Evolutionary conservation across 2,113 vertebrate species (phyloP).

Genomic region (Strix aluco): DNA sequence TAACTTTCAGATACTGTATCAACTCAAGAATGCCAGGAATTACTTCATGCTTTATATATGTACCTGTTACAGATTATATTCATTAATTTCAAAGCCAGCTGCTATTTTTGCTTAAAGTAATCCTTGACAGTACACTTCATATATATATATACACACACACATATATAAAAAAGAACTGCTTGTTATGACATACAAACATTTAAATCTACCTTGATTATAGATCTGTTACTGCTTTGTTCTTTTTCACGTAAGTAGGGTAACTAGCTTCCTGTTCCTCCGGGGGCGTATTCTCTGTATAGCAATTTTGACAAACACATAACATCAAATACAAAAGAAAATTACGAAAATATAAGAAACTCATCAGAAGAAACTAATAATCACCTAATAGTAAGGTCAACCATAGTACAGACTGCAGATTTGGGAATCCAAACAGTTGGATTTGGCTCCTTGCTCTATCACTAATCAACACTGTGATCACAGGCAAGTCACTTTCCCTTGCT

Average conservation of each 20-base stretch:
- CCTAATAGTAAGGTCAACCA: neutral
- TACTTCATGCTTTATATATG: conserved; percentile 73
- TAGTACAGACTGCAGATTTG: neutral
- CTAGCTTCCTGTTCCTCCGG: neutral
- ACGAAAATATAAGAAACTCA: neutral
- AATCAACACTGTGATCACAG: neutral
- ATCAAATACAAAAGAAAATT: neutral
- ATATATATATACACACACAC: neutral
- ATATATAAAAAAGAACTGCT: neutral
- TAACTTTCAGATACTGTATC: conserved; percentile 70
- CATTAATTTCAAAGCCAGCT: conserved; percentile 77
- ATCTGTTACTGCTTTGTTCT: neutral
- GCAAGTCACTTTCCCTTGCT: neutral
- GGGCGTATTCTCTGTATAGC: neutral
- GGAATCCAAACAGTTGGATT: neutral
- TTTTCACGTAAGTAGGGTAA: neutral
- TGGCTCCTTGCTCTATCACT: neutral
- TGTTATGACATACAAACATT: neutral
- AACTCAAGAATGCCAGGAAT: conserved; percentile 75
- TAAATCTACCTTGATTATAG: neutral
- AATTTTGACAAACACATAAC: neutral
- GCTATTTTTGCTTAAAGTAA: conserved; percentile 59
- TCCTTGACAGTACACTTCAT: neutral
- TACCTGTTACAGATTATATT: conserved; percentile 75
- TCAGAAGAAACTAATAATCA: neutral